Evolutionary conservation across 1,140 invertebrate genomes (phyloP).

Genomic region (Orchestia grillus): DNA sequence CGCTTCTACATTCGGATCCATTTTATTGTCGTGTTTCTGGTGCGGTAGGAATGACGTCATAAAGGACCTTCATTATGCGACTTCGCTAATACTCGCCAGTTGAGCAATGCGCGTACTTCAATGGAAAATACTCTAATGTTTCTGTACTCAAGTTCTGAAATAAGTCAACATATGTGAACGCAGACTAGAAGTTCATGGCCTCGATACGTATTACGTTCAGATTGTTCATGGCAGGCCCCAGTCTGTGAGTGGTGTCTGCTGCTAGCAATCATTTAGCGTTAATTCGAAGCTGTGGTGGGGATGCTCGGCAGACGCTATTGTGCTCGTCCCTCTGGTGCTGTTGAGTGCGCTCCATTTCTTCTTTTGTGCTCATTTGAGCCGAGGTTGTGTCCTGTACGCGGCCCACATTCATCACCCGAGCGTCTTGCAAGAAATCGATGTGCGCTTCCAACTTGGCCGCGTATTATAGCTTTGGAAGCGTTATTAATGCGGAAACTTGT

Average conservation of each 20-base stretch:
- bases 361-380: slow-evolving; percentile 45
- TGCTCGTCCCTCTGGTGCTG: slow-evolving; percentile 14
- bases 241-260: background rate
- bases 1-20: too few species aligned
- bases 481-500: background rate
- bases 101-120: background rate
- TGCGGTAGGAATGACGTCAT: too few species aligned
- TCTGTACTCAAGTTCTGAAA: background rate
- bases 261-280: slow-evolving; percentile 31
- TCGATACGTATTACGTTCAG: background rate
- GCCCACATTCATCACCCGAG: slow-evolving; percentile 35
- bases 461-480: background rate
- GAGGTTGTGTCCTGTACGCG: background rate
- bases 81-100: background rate
- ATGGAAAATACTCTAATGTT: background rate
- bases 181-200: background rate
- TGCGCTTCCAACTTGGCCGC: background rate
- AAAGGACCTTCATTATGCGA: background rate
- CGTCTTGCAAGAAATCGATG: slow-evolving; percentile 48
- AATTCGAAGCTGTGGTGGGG: background rate
- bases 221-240: background rate
- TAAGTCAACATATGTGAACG: background rate
- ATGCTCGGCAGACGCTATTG: background rate
- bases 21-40: too few species aligned
- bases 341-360: slow-evolving; percentile 48